Percentiles rank a stretch among this genome's conserved stretches.
phyloP scores from a whole-genome alignment of 1,140 invertebrate genomes.

The Bacillus rossius region DNA sequence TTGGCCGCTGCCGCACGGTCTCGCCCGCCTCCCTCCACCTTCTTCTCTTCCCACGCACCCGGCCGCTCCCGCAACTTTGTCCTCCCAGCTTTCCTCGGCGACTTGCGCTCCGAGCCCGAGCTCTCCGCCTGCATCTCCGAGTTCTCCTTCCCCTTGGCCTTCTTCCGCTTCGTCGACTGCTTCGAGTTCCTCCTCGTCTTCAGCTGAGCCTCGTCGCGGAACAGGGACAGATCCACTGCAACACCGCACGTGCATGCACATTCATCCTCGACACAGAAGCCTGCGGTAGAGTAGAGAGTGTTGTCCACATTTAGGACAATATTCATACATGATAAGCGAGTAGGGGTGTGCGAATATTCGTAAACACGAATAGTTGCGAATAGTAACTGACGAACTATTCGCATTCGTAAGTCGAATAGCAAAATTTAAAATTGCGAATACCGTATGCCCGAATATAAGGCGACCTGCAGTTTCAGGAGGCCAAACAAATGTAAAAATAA shows the following conservation, averaged over 20 bases:
- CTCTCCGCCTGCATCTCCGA: constrained; percentile 9
- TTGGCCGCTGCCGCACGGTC: constrained; percentile 9
- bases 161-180: constrained; percentile 1
- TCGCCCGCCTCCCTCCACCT: constrained; percentile 31
- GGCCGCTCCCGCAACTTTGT: constrained; percentile 12
- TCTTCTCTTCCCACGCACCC: constrained; percentile 23
- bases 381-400: too few species aligned
- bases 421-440: too few species aligned
- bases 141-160: constrained; percentile 8
- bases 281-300: too few species aligned
- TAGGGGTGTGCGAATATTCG: too few species aligned
- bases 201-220: constrained; percentile 70
- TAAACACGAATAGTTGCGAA: too few species aligned
- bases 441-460: too few species aligned
- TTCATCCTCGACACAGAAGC: constrained; percentile 10
- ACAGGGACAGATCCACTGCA: constrained; percentile 72
- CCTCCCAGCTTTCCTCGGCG: constrained; percentile 6
- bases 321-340: too few species aligned
- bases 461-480: too few species aligned
- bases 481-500: too few species aligned
- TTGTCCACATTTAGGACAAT: too few species aligned
- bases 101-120: constrained; percentile 17
- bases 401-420: too few species aligned
- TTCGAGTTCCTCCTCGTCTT: constrained; percentile 51
- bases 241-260: too few species aligned